Evolutionary conservation across 2,797 vertebrate genomes (phyloP).

Genomic region (Sandelia bainsii): DNA sequence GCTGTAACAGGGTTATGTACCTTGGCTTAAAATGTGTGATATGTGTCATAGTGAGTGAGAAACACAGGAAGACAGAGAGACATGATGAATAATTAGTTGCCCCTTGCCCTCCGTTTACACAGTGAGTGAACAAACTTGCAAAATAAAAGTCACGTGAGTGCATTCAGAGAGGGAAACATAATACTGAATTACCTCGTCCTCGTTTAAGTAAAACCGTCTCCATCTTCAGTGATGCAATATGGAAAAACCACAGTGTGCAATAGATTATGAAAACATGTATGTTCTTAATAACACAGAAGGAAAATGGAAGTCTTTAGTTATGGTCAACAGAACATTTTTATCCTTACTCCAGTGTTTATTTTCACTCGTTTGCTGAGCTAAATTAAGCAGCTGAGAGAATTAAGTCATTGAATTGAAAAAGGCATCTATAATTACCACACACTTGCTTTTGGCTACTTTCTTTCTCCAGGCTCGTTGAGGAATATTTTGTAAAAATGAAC

Average conservation of each 20-base stretch:
- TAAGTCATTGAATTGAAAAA: conserved; percentile 44
- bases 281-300: neutral
- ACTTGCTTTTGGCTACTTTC: conserved; percentile 42
- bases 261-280: neutral
- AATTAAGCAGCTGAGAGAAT: conserved; percentile 47
- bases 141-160: neutral
- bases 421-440: conserved; percentile 70
- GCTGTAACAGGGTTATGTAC: neutral
- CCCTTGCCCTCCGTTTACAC: neutral
- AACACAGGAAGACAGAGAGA: neutral
- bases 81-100: neutral
- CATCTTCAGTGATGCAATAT: too few relatives aligned
- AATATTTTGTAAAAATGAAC: conserved; percentile 19
- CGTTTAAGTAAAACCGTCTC: too few relatives aligned
- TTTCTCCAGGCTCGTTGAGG: conserved; percentile 4
- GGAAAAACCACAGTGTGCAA: too few relatives aligned
- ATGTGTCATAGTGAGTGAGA: neutral
- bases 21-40: neutral
- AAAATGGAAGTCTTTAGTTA: conserved; percentile 23
- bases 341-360: conserved; percentile 1
- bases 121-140: neutral
- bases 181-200: too few relatives aligned
- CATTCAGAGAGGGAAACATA: too few relatives aligned
- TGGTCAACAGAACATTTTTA: conserved; percentile 27
- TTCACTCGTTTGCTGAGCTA: conserved; percentile 7